phyloP scores from a whole-genome alignment of 2,888 invertebrate species.

The Carcina quercana region DNA sequence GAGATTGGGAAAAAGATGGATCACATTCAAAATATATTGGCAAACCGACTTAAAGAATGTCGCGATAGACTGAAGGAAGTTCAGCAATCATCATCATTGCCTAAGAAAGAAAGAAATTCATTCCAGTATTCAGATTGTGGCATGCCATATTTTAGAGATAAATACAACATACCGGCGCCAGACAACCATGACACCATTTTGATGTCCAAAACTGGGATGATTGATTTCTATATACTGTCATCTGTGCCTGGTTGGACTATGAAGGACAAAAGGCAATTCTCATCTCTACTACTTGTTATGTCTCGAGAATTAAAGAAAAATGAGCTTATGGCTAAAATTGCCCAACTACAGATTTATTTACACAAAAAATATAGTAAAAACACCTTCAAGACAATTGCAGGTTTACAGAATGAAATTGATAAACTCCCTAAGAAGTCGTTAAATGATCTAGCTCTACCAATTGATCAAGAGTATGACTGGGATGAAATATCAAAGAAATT shows the following conservation, averaged over 20 bases:
- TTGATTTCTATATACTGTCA: constrained; percentile 59
- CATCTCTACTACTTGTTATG: constrained; percentile 58
- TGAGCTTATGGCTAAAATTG: constrained; percentile 30
- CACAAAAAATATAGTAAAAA: constrained; percentile 6
- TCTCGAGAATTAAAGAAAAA: constrained; percentile 31
- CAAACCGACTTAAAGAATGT: constrained; percentile 41
- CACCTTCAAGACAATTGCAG: constrained; percentile 24
- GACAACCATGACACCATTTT: constrained; percentile 76
- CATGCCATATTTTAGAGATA: constrained; percentile 81
- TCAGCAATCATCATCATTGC: constrained; percentile 11
- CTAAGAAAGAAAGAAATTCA: constrained; percentile 19
- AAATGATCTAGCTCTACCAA: constrained; percentile 35
- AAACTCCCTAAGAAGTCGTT: constrained; percentile 29
- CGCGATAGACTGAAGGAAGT: constrained; percentile 32
- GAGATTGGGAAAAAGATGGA: constrained; percentile 41
- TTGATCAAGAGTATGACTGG: constrained; percentile 75
- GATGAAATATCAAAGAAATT: constrained; percentile 59
- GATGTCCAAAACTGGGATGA: constrained; percentile 44
- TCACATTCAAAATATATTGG: constrained; percentile 40
- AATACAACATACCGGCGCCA: constrained; percentile 57
- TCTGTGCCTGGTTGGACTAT: constrained; percentile 71
- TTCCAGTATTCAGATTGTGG: constrained; percentile 57
- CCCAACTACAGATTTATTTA: constrained; percentile 21
- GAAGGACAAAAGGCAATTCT: constrained; percentile 71
- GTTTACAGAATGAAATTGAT: constrained; percentile 27